Conservation (phyloP, 2,888 invertebrate genomes). For the Desoria tigrina region DNA sequence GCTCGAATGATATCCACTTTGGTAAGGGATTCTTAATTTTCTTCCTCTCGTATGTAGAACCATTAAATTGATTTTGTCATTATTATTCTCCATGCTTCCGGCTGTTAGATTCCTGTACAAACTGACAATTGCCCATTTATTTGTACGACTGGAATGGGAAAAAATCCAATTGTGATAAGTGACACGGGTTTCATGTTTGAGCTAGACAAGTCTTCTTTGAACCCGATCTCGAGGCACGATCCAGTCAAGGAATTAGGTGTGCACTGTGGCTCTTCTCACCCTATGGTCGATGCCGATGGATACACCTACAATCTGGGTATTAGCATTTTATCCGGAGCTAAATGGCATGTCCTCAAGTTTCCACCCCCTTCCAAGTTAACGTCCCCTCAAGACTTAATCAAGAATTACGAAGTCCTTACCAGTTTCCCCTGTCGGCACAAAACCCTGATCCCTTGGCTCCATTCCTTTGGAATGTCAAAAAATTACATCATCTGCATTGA, state of each 20-base stretch:
- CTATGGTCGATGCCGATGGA: slow-evolving; percentile 4
- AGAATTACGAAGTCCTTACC: not conserved
- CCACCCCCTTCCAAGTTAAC: not conserved
- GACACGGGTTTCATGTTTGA: slow-evolving; percentile 19
- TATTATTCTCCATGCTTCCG: too few relatives aligned
- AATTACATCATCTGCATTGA: slow-evolving; percentile 10
- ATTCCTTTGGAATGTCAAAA: slow-evolving; percentile 18
- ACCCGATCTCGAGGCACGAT: slow-evolving; percentile 10
- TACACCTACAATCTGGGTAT: slow-evolving; percentile 12
- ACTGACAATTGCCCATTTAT: slow-evolving; percentile 17
- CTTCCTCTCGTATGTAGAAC: too few relatives aligned
- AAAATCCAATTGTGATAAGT: slow-evolving; percentile 4
- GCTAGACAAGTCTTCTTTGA: slow-evolving; percentile 2
- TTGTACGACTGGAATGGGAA: slow-evolving; percentile 4
- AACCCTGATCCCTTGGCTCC: slow-evolving; percentile 3
- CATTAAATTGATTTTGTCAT: too few relatives aligned
- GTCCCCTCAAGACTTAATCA: not conserved
- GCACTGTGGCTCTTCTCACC: slow-evolving; percentile 13
- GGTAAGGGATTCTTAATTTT: slow-evolving; percentile 38
- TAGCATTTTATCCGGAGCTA: slow-evolving; percentile 4
- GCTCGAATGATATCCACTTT: slow-evolving; percentile 54
- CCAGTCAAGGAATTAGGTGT: slow-evolving; percentile 16
- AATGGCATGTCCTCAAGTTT: slow-evolving; percentile 14
- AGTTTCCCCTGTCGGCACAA: slow-evolving; percentile 9
- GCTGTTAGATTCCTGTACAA: slow-evolving; percentile 8